Evolutionary conservation across 2,888 invertebrate species (phyloP), one percentile per base, ranked within the genome.

Genomic region (Cheilosia grossa): DNA sequence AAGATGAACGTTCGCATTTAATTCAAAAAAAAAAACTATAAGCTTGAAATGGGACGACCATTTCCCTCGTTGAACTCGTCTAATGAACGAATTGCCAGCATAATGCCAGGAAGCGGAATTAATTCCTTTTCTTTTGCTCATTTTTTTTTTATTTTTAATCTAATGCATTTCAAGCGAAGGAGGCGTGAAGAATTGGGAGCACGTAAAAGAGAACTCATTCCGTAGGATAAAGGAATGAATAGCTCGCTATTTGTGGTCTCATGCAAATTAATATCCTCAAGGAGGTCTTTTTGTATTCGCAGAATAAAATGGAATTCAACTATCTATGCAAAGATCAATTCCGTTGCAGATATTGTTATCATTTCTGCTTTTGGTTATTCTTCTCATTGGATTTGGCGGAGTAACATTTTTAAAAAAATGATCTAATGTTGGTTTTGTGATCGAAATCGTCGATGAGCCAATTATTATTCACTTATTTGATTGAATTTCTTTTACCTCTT

Each of bases 241-340:
- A 51, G 4, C 49, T 69, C 27, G 51, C 66, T 74, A 69, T 79
- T 83, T 80, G 74, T 40, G 79, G 79, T 74, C 40, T 64, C 79
- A 83, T 83, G 79, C 79, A 83, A 83, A 79, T 74, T 61, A 67
- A 79, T 74, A 69, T 74, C 64, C 83, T 44, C 21, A 74, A 73
- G n/a, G 27, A 53, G 27, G 53, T 27, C 5, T n/a, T 27, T 27
- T n/a, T 27, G n/a, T 27, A 27, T 24, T 27, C 24, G 2, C 7
- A 21, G 53, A 21, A 53, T 53, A 7, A n/a, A 53, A 24, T n/a
- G 27, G 15, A 53, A n/a, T 21, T n/a, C 21, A 21, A 4, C 24
- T 53, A 47, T 47, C 44, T 47, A 17, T 47, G 44, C 27, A 15
- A 53, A 24, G 2, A 53, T 53, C n/a, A 53, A 53, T 53, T 13